Evolutionary conservation across 2,797 vertebrate species (phyloP).

Genomic region (Tokudaia tokunoshimensis): DNA sequence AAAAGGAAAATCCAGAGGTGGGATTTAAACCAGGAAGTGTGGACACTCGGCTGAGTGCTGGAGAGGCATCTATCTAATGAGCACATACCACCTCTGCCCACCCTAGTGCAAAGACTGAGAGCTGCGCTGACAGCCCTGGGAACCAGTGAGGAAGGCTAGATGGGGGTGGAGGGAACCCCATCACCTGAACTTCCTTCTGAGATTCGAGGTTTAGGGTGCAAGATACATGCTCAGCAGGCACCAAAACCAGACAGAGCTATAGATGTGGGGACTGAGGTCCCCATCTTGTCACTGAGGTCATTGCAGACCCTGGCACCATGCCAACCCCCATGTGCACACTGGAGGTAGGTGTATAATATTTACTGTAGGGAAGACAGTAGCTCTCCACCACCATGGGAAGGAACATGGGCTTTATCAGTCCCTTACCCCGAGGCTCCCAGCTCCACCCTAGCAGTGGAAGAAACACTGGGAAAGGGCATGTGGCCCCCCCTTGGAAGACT

Average conservation of each 20-base stretch:
- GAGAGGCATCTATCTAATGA: constrained; percentile 21
- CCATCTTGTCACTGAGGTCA: background rate
- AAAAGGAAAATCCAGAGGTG: constrained; percentile 48
- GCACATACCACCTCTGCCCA: constrained; percentile 50
- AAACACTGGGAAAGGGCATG: background rate
- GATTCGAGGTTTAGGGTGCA: background rate
- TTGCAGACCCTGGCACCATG: constrained; percentile 21
- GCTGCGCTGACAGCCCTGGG: constrained; percentile 16
- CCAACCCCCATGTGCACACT: constrained; percentile 43
- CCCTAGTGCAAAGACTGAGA: constrained; percentile 82
- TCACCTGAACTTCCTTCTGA: constrained; percentile 40
- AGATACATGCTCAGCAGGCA: constrained; percentile 25
- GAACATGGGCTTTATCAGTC: background rate
- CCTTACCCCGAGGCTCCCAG: background rate
- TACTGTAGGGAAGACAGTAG: constrained; percentile 62
- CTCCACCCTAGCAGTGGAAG: background rate
- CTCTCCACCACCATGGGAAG: constrained; percentile 16
- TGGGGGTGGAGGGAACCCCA: background rate
- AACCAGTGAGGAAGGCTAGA: constrained; percentile 27
- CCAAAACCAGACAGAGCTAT: constrained; percentile 40
- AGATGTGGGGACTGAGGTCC: constrained; percentile 18
- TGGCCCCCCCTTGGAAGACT: constrained; percentile 79
- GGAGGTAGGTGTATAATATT: constrained; percentile 81
- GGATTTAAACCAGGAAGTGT: background rate
- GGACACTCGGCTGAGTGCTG: constrained; percentile 69